Conservation (phyloP, 1,140 invertebrate genomes). For the Antheraea pernyi region DNA sequence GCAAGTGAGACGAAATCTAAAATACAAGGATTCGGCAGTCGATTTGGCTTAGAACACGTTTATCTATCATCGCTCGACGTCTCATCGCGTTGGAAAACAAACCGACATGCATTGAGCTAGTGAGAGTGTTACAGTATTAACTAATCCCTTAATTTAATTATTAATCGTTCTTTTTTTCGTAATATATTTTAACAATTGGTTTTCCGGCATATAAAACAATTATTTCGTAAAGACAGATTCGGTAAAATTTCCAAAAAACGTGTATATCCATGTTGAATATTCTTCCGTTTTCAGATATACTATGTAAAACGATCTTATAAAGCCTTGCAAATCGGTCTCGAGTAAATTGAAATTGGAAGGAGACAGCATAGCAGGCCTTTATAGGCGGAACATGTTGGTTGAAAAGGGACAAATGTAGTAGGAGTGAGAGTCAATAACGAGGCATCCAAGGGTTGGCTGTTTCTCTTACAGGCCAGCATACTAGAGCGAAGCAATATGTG, state of each 20-base stretch:
- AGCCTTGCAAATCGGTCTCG: constrained; percentile 75
- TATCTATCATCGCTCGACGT: neutral
- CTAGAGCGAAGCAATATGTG: constrained; percentile 64
- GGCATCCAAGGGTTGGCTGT: constrained; percentile 75
- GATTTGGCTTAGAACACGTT: neutral
- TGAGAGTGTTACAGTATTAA: neutral
- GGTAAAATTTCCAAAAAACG: too few relatives aligned
- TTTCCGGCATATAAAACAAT: neutral
- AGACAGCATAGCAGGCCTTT: constrained; percentile 42
- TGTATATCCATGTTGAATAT: neutral
- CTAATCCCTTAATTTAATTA: neutral
- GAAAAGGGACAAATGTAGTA: constrained; percentile 45
- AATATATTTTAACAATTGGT: neutral
- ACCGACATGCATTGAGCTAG: neutral
- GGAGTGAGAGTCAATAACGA: constrained; percentile 80
- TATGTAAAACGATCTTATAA: constrained; percentile 55
- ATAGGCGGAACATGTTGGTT: constrained; percentile 28
- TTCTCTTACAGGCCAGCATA: constrained; percentile 56
- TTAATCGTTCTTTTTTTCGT: neutral
- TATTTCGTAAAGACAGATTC: neutral
- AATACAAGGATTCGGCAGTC: neutral
- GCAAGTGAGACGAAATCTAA: neutral
- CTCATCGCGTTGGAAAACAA: neutral
- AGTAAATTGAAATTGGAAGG: constrained; percentile 79
- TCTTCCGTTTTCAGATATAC: constrained; percentile 41